Base-by-base conservation (phyloP, 1,140 invertebrate species). In the Meloidogyne hapla region DNA sequence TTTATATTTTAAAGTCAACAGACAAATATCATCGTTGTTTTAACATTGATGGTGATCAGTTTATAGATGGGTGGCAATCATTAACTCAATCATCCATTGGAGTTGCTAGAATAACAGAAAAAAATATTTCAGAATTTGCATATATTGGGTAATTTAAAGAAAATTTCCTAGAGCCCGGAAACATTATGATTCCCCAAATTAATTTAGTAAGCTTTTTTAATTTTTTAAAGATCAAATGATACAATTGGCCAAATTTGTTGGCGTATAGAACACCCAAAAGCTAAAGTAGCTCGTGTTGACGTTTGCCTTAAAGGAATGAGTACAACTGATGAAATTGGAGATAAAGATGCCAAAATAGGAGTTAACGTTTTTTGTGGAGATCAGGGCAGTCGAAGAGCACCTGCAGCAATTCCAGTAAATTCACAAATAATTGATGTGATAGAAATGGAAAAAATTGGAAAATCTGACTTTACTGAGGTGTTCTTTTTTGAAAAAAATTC, bases 361-460 rank as follows among this genome's bases (percentile, higher is more conserved):
- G 68, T 69, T 18, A 48, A 69, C 28, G 15, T 69, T 28, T 48
- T 38, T 48, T 69, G 68, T n/a, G 68, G 68, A 23, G 68, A 15
- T 10, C 40, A 69, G 18, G 68, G 56, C 15, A 69, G 26, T 23
- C 10, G 12, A 13, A 38, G 68, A 1, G 40, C 40, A 6, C 68
- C 68, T 25, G 68, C 42, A 5, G 68, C 68, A 42, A 69, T 69
- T 42, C 68, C 68, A 10, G 42, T 45, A 18, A 69, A 69, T 56
- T 38, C 68, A n/a, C 68, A 69, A 69, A 38, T 38, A 38, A 69
- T 69, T n/a, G 68, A 69, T 21, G n/a, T 69, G n/a, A 69, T 69
- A 5, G 68, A 69, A n/a, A 69, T 69, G 68, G 68, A 69, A 18
- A 69, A 69, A 26, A 48, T 69, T 0, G 68, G 68, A 28, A 38